A percentile compares a stretch with the other conserved stretches of the same genome.
phyloP scores from a whole-genome alignment of 1,140 invertebrate species.

The Lutraria rhynchaena region DNA sequence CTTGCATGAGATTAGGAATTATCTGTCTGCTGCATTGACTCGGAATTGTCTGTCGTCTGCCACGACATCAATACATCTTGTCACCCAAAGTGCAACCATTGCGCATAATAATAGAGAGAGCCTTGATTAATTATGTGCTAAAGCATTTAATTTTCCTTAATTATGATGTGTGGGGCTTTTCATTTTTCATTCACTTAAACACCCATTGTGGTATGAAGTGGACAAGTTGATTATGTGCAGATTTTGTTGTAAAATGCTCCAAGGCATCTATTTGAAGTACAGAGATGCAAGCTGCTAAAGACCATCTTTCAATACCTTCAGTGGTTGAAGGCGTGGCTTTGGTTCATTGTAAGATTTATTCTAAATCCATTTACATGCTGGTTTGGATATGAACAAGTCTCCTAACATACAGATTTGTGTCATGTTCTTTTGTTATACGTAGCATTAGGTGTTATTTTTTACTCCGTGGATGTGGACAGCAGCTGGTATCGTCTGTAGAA shows the following conservation, averaged over 20 bases:
- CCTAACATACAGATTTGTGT: too few relatives aligned
- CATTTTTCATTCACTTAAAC: constrained; percentile 35
- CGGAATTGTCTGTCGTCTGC: too few relatives aligned
- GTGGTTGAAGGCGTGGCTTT: constrained; percentile 9
- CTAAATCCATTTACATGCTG: constrained; percentile 30
- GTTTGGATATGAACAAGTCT: too few relatives aligned
- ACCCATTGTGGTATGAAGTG: constrained; percentile 10
- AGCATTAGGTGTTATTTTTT: too few relatives aligned
- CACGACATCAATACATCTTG: too few relatives aligned
- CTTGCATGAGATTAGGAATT: too few relatives aligned
- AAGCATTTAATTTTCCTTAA: constrained; percentile 23
- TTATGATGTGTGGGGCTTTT: constrained; percentile 2
- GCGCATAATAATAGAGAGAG: neutral
- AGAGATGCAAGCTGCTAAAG: neutral
- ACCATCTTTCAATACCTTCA: constrained; percentile 1
- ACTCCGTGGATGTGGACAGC: too few relatives aligned
- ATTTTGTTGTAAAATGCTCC: neutral
- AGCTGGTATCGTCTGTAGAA: too few relatives aligned
- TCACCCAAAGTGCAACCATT: neutral
- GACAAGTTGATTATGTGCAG: constrained; percentile 5
- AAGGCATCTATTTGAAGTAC: neutral
- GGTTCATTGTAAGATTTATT: constrained; percentile 38
- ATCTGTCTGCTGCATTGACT: too few relatives aligned
- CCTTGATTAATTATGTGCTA: constrained; percentile 1
- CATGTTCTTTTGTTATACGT: too few relatives aligned